Conservation (phyloP, 2,797 vertebrate genomes). For the Iguana delicatissima region DNA sequence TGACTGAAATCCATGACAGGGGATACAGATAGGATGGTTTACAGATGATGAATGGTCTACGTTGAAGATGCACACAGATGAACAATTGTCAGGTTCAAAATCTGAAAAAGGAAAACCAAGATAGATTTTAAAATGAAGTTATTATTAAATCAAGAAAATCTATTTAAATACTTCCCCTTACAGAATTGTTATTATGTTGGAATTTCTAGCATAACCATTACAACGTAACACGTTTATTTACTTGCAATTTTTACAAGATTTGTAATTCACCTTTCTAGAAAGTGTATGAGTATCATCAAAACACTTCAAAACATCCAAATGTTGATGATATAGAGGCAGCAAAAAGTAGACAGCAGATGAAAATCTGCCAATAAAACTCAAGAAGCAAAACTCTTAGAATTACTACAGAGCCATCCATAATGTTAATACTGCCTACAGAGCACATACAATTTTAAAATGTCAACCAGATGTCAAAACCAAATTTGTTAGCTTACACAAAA, state of each 20-base stretch:
- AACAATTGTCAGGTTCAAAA: conserved; percentile 94
- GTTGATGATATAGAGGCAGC: not conserved
- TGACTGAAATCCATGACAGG: conserved; percentile 90
- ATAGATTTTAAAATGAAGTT: not conserved
- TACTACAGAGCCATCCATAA: not conserved
- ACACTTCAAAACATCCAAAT: not conserved
- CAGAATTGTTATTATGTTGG: not conserved
- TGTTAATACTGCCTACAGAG: not conserved
- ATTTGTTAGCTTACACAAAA: not conserved
- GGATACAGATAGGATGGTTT: conserved; percentile 89
- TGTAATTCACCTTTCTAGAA: not conserved
- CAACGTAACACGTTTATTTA: not conserved
- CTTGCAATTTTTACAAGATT: not conserved
- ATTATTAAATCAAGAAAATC: not conserved
- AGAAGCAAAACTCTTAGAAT: not conserved
- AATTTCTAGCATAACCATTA: not conserved
- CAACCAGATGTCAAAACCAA: not conserved
- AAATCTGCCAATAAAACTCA: not conserved
- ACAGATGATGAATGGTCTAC: conserved; percentile 90
- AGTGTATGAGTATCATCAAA: not conserved
- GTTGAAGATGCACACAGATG: conserved; percentile 96
- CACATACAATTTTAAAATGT: not conserved
- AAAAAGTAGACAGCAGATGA: not conserved
- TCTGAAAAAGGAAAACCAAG: conserved; percentile 78
- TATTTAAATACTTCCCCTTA: not conserved